Base-by-base conservation (phyloP, 2,797 vertebrate genomes). In the Gadopsis bispinosus region DNA sequence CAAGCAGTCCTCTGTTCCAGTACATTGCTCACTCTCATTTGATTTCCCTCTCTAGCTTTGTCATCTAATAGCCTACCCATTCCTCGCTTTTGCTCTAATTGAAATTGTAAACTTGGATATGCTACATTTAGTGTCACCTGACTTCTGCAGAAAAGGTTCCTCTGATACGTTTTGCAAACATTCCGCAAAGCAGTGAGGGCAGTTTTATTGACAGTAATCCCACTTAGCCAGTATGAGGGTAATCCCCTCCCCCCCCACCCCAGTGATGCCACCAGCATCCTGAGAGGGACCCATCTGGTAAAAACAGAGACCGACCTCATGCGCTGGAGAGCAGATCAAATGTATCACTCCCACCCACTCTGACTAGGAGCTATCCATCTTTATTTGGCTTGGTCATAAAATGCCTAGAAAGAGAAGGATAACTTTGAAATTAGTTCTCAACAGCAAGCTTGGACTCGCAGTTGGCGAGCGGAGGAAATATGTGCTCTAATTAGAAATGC, bases 401-500 rank as follows among this genome's bases (percentile, higher is more conserved):
- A 83, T 76, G 79, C 68, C 79, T 64, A 68, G 88, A 84, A 87
- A 86, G 71, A 70, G 75, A 83, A 70, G 75, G 69, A 87, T 87
- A 87, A 85, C 72, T 87, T 87, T 78, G 71, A 88, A 92, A 90
- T 87, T 43, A 89, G 81, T 85, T 90, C 68, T 89, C 80, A 70
- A 79, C 61, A 62, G 79, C 79, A 62, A 79, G 51, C 61, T 74
- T 58, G 81, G 80, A 73, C 51, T 68, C 79, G 77, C 75, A 66
- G 81, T 75, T 77, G 56, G 79, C 76, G 79, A 74, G 83, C 72
- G 50, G 59, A 83, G 80, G 64, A 85, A 88, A 85, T 88, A 68
- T 82, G 83, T 76, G 61, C 65, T 80, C 78, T 92, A 79, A 90
- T 91, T 90, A 88, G 89, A 89, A 93, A 90, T 89, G 89, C 83